Conservation (phyloP, 2,888 invertebrate genomes). For the Torymus auratus region DNA sequence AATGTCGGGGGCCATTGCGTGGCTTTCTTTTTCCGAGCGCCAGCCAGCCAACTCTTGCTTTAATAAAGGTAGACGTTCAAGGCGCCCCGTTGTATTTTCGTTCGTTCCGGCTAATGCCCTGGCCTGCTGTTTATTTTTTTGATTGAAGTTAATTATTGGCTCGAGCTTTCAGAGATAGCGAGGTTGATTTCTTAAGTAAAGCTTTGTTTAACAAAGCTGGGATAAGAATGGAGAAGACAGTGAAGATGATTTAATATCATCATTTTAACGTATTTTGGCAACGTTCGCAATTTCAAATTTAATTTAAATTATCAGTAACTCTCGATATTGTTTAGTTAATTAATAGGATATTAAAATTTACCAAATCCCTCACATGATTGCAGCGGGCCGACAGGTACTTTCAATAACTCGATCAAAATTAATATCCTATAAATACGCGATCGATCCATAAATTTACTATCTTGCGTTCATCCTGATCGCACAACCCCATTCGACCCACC, state of each 20-base stretch:
- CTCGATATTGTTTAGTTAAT: neutral
- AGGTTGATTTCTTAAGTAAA: neutral
- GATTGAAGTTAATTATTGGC: too few species aligned
- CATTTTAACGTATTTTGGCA: too few species aligned
- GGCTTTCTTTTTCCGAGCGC: neutral
- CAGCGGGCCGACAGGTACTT: neutral
- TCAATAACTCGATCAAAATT: conserved; percentile 12
- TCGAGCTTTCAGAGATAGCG: neutral
- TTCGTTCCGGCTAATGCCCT: neutral
- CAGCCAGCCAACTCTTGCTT: neutral
- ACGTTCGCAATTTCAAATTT: too few species aligned
- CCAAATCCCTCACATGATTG: neutral
- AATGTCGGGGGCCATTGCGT: neutral
- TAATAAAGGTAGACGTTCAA: conserved; percentile 13
- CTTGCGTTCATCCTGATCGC: neutral
- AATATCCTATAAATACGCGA: neutral
- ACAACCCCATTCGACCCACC: too few species aligned
- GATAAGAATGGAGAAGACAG: too few species aligned
- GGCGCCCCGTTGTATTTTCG: neutral
- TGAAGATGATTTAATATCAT: too few species aligned
- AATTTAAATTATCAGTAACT: too few species aligned
- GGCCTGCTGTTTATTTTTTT: neutral
- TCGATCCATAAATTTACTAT: conserved; percentile 4
- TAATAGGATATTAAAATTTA: conserved; percentile 6
- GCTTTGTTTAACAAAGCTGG: too few species aligned